Evolutionary conservation across 2,888 invertebrate species (phyloP).

Genomic region (Meganola albula): DNA sequence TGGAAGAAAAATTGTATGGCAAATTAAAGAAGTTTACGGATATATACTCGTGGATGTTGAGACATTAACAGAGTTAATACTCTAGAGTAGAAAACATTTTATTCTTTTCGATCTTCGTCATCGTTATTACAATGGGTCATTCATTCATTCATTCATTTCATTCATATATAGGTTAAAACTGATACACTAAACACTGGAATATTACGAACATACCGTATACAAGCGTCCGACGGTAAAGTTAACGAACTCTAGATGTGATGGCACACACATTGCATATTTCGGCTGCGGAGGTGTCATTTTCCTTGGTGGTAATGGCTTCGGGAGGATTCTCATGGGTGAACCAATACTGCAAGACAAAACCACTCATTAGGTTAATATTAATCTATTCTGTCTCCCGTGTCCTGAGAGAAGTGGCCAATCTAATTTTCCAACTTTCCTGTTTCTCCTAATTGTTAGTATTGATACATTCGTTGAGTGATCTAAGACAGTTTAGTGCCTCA

Average conservation of each 20-base stretch:
- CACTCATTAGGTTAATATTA: not conserved
- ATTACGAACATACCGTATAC: constrained; percentile 36
- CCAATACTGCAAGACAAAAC: constrained; percentile 36
- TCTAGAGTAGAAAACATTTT: not conserved
- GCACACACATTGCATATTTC: constrained; percentile 47
- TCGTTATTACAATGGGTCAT: not conserved
- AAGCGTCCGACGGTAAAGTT: constrained; percentile 50
- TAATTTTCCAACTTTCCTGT: no score
- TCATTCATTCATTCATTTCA: not conserved
- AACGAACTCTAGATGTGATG: constrained; percentile 46
- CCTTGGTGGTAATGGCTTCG: constrained; percentile 12
- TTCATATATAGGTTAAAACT: not conserved
- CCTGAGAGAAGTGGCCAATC: not conserved
- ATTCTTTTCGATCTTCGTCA: not conserved
- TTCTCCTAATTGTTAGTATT: not conserved
- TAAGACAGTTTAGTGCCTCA: no score
- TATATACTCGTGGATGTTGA: no score
- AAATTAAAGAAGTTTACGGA: not conserved
- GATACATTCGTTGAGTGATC: not conserved
- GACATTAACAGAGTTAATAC: no score
- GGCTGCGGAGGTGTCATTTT: constrained; percentile 18
- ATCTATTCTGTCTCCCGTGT: not conserved
- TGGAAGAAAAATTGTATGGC: constrained; percentile 15
- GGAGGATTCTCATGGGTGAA: constrained; percentile 16
- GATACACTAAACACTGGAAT: not conserved